Evolutionary conservation across 2,888 invertebrate species (phyloP), one percentile per base, ranked within the genome.

Genomic region (Sinohyriopsis cumingii): DNA sequence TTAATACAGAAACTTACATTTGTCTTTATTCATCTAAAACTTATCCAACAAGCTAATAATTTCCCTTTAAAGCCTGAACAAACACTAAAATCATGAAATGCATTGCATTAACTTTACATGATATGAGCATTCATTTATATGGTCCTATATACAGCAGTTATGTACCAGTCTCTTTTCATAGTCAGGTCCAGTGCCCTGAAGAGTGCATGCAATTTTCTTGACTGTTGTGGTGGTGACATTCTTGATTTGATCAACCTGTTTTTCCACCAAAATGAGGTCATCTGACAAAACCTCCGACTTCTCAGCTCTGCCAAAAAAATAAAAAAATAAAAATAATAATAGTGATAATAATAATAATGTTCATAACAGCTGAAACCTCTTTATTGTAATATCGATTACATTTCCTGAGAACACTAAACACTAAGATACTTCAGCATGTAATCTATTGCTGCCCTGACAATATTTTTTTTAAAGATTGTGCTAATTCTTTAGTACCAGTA

Each of bases 241-340:
- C 80, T 94, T 92, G 63, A 96, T 93, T 82, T 94, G 93, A 79
- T 96, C 96, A 15, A 96, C 95, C 88, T 94, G 93, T 82, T 93
- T 93, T 86, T 96, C 96, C 20, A 95, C 95, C 73, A 93, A 93
- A 89, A 94, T 94, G 69, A 96, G 91, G 90, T 96, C 95, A 91
- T 95, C 95, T 72, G 95, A 94, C 67, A 96, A 91, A 19, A 94
- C 94, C 90, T 96, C 95, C 25, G 94, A 94, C 91, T 95, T 95
- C 77, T 95, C 96, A 86, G 95, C 94, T 91, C 96, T 96, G 89
- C 53, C 86, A 81, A 67, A 71, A 28, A 78, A 75, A 74, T 67
- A 65, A 25, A 66, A 54, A 59, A 22, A 12, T 22, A 28, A 45
- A 9, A 33, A 22, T 9, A 45, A 63, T 55, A 7, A 28, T n/a